Evolutionary conservation across 2,113 vertebrate genomes (phyloP), one percentile per base, ranked within the genome.

Genomic region (Ursus arctos): DNA sequence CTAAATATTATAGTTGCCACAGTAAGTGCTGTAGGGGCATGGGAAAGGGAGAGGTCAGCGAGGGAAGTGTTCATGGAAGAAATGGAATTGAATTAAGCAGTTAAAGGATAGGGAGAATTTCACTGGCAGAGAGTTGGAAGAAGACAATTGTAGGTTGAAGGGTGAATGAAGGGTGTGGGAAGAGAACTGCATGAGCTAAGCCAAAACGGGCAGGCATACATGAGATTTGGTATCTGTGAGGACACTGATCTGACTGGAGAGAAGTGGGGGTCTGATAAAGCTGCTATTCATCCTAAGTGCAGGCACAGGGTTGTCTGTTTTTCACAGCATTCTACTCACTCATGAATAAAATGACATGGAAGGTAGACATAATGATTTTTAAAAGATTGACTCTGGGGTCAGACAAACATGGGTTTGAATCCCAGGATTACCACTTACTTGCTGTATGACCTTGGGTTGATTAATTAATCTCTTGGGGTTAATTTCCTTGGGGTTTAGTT

Each of bases 311-410:
- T 4, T 83, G 18, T 76, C 16, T 89, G n/a, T 51, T 40, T 95
- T 96, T 94, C 43, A 61, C 5, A 94, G 76, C 43, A 71, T 81
- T 95, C 72, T 82, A 31, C 76, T 89, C 14, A 80, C 28, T 95
- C 61, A 85, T 16, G 36, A 98, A 67, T 94, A 98, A 97, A 96
- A 95, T n/a, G 65, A 13, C 22, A 91, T 28, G 40, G 15, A 91
- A 93, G 33, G 71, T 51, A 97, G n/a, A 85, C 53, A 84, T 82
- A 96, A 83, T 11, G 51, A 88, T 51, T 43, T 57, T 61, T 81
- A 88, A 91, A 51, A 91, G 11, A 6, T 61, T 33, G 28, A 7
- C 14, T 91, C 77, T 86, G 33, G 72, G 85, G 71, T 94, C n/a
- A 95, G 51, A 81, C 1, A 93, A 31, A 94, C 76, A 57, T 91